A percentile compares a stretch with the other conserved stretches of the same genome.
Conservation (phyloP, 1,140 invertebrate genomes). For the Caenorhabditis briggsae region DNA sequence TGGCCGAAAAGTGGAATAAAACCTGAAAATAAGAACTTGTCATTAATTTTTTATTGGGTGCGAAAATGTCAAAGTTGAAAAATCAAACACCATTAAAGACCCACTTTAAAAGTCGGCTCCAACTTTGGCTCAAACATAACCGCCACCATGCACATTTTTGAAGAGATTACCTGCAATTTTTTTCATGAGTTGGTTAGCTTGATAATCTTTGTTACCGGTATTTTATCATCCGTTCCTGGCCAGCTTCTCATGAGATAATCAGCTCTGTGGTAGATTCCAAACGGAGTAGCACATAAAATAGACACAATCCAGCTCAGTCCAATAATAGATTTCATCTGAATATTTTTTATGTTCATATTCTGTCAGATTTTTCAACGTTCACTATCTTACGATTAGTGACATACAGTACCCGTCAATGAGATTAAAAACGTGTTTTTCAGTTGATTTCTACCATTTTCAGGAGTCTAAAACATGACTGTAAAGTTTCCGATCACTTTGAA, state of each 20-base stretch:
- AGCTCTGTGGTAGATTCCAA: conserved; percentile 59
- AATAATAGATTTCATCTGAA: conserved; percentile 42
- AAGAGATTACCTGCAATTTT: conserved; percentile 53
- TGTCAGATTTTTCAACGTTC: too few species aligned
- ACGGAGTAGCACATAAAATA: conserved; percentile 61
- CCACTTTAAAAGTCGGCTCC: conserved; percentile 45
- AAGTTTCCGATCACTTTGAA: too few species aligned
- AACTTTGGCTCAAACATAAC: conserved; percentile 56
- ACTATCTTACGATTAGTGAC: too few species aligned
- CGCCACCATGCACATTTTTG: conserved; percentile 66
- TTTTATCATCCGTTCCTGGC: conserved; percentile 48
- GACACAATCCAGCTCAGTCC: conserved; percentile 61
- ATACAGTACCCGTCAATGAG: too few species aligned
- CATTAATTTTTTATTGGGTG: background rate
- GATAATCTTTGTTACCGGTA: conserved; percentile 28
- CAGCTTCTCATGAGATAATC: conserved; percentile 64
- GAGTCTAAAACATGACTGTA: too few species aligned
- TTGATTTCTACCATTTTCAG: too few species aligned
- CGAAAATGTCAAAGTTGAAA: background rate
- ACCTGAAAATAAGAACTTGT: conserved; percentile 38
- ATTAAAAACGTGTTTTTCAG: too few species aligned
- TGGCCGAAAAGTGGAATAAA: conserved; percentile 65
- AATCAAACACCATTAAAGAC: background rate
- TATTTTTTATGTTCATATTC: background rate
- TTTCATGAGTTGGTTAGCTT: background rate